phyloP scores from a whole-genome alignment of 2,888 invertebrate genomes.

The Dicyrtomina minuta region DNA sequence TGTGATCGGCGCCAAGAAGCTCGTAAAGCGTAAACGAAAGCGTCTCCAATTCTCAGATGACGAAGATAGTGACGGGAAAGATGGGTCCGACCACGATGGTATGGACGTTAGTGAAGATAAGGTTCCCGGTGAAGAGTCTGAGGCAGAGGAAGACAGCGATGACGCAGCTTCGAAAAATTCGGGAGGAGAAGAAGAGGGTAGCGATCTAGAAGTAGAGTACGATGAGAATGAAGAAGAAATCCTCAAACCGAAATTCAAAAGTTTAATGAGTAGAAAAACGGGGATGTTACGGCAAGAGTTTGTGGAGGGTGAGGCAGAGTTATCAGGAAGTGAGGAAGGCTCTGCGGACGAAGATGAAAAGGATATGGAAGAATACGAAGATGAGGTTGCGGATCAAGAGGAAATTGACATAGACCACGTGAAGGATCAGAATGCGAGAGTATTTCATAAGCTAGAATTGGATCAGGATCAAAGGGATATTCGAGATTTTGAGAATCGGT shows the following conservation, averaged over 20 bases:
- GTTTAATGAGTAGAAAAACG: conserved; percentile 44
- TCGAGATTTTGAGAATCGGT: conserved; percentile 76
- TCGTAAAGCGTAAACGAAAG: conserved; percentile 55
- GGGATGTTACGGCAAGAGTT: conserved; percentile 63
- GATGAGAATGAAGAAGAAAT: conserved; percentile 53
- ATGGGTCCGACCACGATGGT: background rate
- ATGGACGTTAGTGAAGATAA: background rate
- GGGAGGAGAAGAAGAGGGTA: conserved; percentile 55
- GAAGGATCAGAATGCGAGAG: conserved; percentile 74
- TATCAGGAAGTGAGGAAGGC: conserved; percentile 87
- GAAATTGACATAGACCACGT: conserved; percentile 77
- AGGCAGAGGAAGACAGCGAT: conserved; percentile 45
- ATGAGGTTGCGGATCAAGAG: conserved; percentile 82
- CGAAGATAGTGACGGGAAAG: conserved; percentile 24
- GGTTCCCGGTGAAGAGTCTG: no score
- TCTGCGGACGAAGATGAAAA: conserved; percentile 86
- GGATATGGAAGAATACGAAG: conserved; percentile 73
- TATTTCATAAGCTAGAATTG: conserved; percentile 80
- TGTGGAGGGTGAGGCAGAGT: conserved; percentile 86
- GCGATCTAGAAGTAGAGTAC: conserved; percentile 55
- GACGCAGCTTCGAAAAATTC: conserved; percentile 26
- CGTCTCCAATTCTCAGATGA: conserved; percentile 59
- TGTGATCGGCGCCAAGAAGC: conserved; percentile 32
- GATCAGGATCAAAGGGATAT: conserved; percentile 88
- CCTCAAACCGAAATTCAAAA: conserved; percentile 18